Percentiles rank a stretch among this genome's conserved stretches.
Conservation (phyloP, 2,888 invertebrate species). For the Pterostichus madidus region DNA sequence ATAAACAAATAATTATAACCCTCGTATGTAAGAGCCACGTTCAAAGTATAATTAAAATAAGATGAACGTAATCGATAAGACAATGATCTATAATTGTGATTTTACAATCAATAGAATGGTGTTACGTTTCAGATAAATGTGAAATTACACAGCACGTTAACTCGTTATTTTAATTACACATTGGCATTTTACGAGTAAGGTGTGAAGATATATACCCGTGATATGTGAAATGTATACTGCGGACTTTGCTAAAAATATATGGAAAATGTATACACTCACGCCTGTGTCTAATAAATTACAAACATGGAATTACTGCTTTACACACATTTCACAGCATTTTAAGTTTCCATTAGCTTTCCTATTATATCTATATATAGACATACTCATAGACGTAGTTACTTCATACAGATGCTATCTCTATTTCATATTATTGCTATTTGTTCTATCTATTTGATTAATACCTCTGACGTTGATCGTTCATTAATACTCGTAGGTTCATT, state of each 20-base stretch:
- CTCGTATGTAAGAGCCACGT: background rate
- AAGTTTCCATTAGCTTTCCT: background rate
- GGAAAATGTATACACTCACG: slow-evolving; percentile 16
- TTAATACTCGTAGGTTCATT: no score
- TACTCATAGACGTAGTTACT: background rate
- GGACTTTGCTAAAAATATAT: slow-evolving; percentile 23
- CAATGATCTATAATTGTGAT: slow-evolving; percentile 37
- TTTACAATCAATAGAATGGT: slow-evolving; percentile 43
- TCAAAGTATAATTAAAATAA: slow-evolving; percentile 27
- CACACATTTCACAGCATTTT: slow-evolving; percentile 16
- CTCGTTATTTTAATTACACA: slow-evolving; percentile 51
- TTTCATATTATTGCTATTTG: no score
- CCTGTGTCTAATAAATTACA: slow-evolving; percentile 48
- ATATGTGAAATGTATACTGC: slow-evolving; percentile 25
- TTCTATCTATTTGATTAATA: no score
- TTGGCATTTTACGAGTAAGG: slow-evolving; percentile 30
- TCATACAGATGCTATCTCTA: background rate
- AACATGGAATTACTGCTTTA: slow-evolving; percentile 28
- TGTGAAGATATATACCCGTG: slow-evolving; percentile 38
- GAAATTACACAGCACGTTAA: slow-evolving; percentile 7
- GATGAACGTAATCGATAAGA: background rate
- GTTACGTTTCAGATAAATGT: slow-evolving; percentile 28
- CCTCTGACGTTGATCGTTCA: no score
- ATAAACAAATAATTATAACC: slow-evolving; percentile 20
- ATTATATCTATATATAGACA: background rate